Base-by-base conservation (phyloP, 35 echinoderm and acorn worm species). In the Eucidaris tribuloides region DNA sequence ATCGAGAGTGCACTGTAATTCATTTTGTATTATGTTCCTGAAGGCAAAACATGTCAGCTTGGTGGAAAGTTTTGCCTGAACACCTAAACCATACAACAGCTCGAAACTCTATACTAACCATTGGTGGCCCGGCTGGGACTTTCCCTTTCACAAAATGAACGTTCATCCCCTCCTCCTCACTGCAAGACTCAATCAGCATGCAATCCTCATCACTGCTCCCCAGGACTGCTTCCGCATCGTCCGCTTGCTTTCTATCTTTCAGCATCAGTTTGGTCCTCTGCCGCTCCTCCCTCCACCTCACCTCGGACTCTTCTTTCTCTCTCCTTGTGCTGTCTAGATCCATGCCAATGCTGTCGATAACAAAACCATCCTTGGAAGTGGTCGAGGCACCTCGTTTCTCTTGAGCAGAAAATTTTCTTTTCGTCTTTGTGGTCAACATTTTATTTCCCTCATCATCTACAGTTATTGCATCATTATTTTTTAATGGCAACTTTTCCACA, bases 121-220 rank as follows among this genome's bases (percentile, higher is more conserved):
- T n/a, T n/a, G n/a, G n/a, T n/a, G n/a, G n/a, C n/a, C n/a, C n/a
- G n/a, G n/a, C n/a, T n/a, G n/a, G n/a, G n/a, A n/a, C n/a, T n/a
- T n/a, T n/a, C 68, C 22, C 20, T 74, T 7, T 44, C 39, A 20
- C 68, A 74, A 74, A n/a, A 22, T 74, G 68, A 40, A 74, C 68
- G 0, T 74, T 27, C 34, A 74, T 2, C 3, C 68, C 68, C 44
- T 74, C 68, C 68, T 74, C 68, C n/a, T 74, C 68, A 20, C 68
- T 74, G 40, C 68, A 74, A 6, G 68, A 74, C 41, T 32, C 68
- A 18, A 74, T 74, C n/a, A 74, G 35, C 68, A 74, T 74, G 40
- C 37, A 74, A 22, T 74, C 68, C 68, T 74, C 68, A 27, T 20
- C 68, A 27, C 23, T 40, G 9, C 68, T 74, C 35, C 68, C 44